Evolutionary conservation across 1,140 invertebrate species (phyloP).

Genomic region (Aradophagus sp.): DNA sequence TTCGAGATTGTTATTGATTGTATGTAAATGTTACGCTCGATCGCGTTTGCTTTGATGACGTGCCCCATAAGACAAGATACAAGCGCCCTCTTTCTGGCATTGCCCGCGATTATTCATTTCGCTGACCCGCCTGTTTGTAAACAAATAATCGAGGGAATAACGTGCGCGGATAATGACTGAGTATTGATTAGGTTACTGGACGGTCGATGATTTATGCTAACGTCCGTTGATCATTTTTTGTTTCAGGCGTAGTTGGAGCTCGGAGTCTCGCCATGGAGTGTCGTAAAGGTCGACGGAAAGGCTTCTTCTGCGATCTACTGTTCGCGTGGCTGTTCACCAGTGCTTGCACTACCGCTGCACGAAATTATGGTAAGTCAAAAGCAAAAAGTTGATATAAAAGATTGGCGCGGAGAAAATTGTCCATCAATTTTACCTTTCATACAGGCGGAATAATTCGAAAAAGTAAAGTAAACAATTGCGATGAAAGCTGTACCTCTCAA

Average conservation of each 20-base stretch:
- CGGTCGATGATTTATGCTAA: conserved; percentile 23
- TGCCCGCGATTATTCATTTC: conserved; percentile 22
- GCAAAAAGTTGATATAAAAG: no score
- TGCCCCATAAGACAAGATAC: conserved; percentile 42
- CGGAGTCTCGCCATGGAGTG: conserved; percentile 72
- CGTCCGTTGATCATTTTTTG: conserved; percentile 22
- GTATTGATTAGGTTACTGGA: conserved; percentile 40
- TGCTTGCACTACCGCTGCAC: conserved; percentile 66
- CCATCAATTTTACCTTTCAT: no score
- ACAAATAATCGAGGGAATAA: conserved; percentile 14
- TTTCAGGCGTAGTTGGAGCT: conserved; percentile 72
- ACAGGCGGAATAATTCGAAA: no score
- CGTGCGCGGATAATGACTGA: conserved; percentile 25
- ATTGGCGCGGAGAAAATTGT: no score
- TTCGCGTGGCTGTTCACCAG: conserved; percentile 71
- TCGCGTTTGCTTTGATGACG: conserved; percentile 43
- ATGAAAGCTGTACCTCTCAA: no score
- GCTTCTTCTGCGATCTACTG: conserved; percentile 68
- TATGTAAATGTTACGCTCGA: conserved; percentile 33
- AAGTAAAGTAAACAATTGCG: no score
- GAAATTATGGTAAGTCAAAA: conserved; percentile 72
- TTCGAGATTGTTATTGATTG: conserved; percentile 41
- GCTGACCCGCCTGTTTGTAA: conserved; percentile 15
- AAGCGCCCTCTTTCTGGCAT: conserved; percentile 3
- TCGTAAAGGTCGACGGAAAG: conserved; percentile 73